Evolutionary conservation across 1,140 invertebrate species (phyloP).

Genomic region (Megalonaias nervosa): DNA sequence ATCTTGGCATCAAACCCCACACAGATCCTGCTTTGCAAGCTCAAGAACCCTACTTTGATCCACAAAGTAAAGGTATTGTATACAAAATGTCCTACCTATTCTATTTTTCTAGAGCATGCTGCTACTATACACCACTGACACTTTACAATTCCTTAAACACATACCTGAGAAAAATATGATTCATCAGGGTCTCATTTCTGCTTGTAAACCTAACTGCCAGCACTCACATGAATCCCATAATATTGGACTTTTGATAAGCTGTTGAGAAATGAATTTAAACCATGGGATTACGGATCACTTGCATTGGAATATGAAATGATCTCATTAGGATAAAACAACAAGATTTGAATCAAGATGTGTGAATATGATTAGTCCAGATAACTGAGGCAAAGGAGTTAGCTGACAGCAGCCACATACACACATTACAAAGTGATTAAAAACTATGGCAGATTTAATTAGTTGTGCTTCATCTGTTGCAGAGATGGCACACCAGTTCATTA

Average conservation of each 20-base stretch:
- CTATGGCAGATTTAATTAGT: slow-evolving; percentile 9
- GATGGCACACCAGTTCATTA: slow-evolving; percentile 83
- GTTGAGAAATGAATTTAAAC: too few species aligned
- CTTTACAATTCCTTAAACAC: too few species aligned
- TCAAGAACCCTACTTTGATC: slow-evolving; percentile 75
- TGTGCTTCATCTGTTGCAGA: slow-evolving; percentile 72
- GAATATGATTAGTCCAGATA: not conserved
- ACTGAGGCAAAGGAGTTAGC: slow-evolving; percentile 12
- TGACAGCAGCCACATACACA: slow-evolving; percentile 1
- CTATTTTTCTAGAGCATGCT: too few species aligned
- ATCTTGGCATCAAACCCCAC: slow-evolving; percentile 77
- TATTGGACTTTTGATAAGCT: too few species aligned
- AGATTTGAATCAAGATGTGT: not conserved
- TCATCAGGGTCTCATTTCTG: too few species aligned
- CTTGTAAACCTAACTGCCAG: too few species aligned
- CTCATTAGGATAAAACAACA: slow-evolving; percentile 12
- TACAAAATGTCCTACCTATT: too few species aligned
- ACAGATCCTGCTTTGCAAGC: slow-evolving; percentile 59
- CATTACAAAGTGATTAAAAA: too few species aligned
- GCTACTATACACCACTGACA: rapidly evolving
- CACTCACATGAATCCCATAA: too few species aligned
- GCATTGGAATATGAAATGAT: not conserved
- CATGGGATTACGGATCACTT: not conserved
- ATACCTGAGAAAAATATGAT: too few species aligned
- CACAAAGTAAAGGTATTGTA: slow-evolving; percentile 76